phyloP scores from a whole-genome alignment of 2,113 vertebrate genomes.

The Ptychochromis oligacanthus region DNA sequence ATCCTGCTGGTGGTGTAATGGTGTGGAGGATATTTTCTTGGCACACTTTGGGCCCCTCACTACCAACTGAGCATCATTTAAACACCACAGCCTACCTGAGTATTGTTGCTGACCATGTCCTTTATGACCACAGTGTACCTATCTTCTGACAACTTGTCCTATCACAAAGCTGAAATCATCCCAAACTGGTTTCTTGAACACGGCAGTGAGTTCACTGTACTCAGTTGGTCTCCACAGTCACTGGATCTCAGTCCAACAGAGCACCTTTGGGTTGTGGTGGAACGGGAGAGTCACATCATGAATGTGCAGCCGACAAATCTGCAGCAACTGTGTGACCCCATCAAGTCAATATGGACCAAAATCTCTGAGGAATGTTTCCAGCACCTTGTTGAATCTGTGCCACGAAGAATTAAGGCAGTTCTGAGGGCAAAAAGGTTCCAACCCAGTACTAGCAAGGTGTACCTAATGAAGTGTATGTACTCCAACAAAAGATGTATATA shows the following conservation, averaged over 20 bases:
- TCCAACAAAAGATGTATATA: not conserved
- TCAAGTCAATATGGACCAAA: not conserved
- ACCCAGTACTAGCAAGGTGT: too few species aligned
- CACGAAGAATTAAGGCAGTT: too few species aligned
- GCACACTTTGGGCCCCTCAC: not conserved
- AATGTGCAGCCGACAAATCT: not conserved
- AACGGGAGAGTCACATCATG: not conserved
- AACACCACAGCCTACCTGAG: not conserved
- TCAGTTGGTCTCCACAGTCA: accelerated
- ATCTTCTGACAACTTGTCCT: too few species aligned
- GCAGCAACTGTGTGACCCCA: not conserved
- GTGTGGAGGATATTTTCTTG: not conserved
- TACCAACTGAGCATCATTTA: not conserved
- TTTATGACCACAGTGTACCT: not conserved
- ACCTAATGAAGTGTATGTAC: not conserved
- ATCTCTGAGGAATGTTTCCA: not conserved
- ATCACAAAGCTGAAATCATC: not conserved
- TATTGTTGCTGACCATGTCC: not conserved
- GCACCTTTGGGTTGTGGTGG: accelerated
- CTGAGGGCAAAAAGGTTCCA: too few species aligned
- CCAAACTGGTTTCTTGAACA: not conserved
- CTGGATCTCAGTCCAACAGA: not conserved
- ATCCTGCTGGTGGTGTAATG: not conserved
- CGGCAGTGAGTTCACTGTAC: not conserved
- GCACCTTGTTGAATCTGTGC: too few species aligned